A percentile compares a stretch with the other conserved stretches of the same genome.
These are phyloP conservation scores for Delichon dasypus DNA, from an alignment of 2,797 vertebrate genomes.

Conservation along the genomic window DNA sequence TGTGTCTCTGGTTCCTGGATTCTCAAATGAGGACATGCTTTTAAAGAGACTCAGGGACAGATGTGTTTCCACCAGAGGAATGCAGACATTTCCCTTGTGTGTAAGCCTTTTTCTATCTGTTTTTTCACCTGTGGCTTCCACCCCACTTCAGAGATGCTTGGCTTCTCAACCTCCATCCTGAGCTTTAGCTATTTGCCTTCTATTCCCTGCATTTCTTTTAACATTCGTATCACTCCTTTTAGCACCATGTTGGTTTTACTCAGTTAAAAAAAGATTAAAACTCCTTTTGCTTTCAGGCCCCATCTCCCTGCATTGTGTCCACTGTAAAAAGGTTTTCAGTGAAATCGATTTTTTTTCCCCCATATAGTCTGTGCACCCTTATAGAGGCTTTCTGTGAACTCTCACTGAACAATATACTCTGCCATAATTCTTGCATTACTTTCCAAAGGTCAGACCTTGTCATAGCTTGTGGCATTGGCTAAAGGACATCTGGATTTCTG, in stretches of 20 bases:
- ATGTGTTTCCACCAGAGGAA: neutral
- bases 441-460: neutral
- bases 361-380: neutral
- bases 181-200: neutral
- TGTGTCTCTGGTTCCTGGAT: neutral
- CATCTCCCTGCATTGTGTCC: neutral
- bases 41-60: neutral
- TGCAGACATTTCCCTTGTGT: neutral
- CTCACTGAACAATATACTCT: neutral
- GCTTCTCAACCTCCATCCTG: neutral
- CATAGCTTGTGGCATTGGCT: neutral
- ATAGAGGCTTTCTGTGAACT: neutral
- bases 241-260: neutral
- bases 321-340: neutral
- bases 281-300: neutral
- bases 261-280: neutral
- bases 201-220: neutral
- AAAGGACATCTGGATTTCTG: neutral
- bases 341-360: neutral
- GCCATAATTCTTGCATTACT: neutral
- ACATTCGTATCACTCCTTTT: neutral
- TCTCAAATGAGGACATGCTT: neutral
- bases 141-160: neutral
- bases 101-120: neutral
- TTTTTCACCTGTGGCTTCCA: neutral